A percentile compares a stretch with the other conserved stretches of the same genome.
Evolutionary conservation across 2,113 vertebrate species (phyloP).

Genomic region (Climacteris rufus): DNA sequence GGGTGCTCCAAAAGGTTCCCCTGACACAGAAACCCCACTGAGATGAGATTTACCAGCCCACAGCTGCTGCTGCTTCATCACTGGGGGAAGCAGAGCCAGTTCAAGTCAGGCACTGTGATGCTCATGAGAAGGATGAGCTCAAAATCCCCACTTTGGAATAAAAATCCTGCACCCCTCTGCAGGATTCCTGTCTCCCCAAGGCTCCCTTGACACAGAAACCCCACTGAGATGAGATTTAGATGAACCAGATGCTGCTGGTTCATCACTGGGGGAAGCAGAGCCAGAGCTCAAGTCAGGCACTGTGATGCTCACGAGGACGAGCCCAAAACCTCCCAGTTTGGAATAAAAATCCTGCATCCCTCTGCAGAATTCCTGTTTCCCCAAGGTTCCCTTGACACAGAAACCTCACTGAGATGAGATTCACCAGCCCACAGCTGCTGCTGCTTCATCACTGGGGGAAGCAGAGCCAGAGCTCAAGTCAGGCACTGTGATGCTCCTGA

Average conservation of each 20-base stretch:
- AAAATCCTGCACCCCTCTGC: accelerated
- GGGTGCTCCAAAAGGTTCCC: neutral
- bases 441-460: too few relatives aligned
- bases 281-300: neutral
- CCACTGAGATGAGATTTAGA: accelerated
- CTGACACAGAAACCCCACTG: accelerated
- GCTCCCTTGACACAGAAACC: accelerated
- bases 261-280: neutral
- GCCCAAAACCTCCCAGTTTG: neutral
- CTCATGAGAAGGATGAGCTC: neutral
- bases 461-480: neutral
- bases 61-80: accelerated
- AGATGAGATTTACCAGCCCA: accelerated
- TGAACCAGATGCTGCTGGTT: neutral
- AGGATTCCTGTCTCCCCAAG: neutral
- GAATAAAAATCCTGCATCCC: neutral
- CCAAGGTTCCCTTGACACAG: too few relatives aligned
- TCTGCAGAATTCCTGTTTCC: neutral
- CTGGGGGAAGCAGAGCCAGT: neutral
- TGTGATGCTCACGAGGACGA: accelerated
- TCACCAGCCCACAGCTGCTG: too few relatives aligned
- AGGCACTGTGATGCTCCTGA: accelerated
- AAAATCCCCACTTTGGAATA: accelerated
- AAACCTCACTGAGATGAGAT: too few relatives aligned
- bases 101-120: accelerated